Evolutionary conservation across 2,888 invertebrate species (phyloP).

Genomic region (Anthrax anthrax): DNA sequence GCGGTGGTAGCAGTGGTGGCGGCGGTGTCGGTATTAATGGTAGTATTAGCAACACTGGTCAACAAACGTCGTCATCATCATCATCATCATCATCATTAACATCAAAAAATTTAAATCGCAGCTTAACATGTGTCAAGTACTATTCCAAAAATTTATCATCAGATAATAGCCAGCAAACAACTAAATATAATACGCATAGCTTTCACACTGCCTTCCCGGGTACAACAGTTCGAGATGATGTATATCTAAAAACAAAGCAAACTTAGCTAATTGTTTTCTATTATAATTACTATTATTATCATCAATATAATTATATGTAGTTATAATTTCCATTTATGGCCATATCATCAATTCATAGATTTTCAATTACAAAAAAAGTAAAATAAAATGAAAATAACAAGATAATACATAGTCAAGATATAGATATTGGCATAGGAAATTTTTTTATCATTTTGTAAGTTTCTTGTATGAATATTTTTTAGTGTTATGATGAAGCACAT

Average conservation of each 20-base stretch:
- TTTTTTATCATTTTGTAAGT: background rate
- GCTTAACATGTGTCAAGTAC: slow-evolving; percentile 5
- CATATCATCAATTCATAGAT: no score
- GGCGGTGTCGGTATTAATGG: background rate
- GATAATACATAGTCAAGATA: background rate
- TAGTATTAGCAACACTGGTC: background rate
- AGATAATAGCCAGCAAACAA: slow-evolving; percentile 2
- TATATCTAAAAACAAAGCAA: slow-evolving; percentile 2
- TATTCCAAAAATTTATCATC: slow-evolving; percentile 1
- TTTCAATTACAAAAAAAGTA: no score
- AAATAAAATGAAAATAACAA: background rate
- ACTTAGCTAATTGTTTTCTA: slow-evolving; percentile 4
- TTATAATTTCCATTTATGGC: background rate
- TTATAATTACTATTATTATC: background rate
- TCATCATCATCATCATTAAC: background rate
- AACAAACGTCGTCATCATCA: background rate
- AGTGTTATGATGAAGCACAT: no score
- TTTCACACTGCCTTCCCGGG: slow-evolving; percentile 5
- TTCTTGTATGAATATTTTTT: background rate
- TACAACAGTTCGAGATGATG: slow-evolving; percentile 1
- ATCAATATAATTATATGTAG: background rate
- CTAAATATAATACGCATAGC: slow-evolving; percentile 5
- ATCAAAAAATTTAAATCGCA: slow-evolving; percentile 1
- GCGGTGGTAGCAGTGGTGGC: no score
- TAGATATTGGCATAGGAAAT: background rate